Evolutionary conservation across 2,888 invertebrate genomes (phyloP).

Genomic region (Cremastobaeus sp.): DNA sequence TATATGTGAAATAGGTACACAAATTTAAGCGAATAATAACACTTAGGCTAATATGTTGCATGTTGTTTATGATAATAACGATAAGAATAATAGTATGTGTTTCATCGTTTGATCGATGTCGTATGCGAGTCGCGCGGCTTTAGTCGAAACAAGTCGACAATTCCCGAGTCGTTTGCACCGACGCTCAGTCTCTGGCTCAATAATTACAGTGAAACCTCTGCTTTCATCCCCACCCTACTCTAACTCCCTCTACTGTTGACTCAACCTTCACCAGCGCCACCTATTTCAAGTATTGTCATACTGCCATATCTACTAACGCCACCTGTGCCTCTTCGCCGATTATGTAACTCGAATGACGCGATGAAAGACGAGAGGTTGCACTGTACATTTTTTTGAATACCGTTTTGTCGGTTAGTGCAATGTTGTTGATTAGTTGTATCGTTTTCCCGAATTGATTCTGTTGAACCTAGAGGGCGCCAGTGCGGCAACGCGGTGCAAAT

Average conservation of each 20-base stretch:
- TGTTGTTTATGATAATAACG: constrained; percentile 77
- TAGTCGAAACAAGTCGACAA: constrained; percentile 21
- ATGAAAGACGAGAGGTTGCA: too few relatives aligned
- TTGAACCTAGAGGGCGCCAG: constrained; percentile 34
- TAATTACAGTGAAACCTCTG: neutral
- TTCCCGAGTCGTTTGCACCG: constrained; percentile 50
- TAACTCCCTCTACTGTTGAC: too few relatives aligned
- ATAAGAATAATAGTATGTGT: too few relatives aligned
- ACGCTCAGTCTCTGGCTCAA: constrained; percentile 16
- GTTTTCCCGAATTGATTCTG: constrained; percentile 41
- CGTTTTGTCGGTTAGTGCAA: constrained; percentile 53
- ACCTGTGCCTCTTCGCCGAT: too few relatives aligned
- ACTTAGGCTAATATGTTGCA: constrained; percentile 78
- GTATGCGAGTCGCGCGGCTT: constrained; percentile 70
- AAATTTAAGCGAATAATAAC: constrained; percentile 67
- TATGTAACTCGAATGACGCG: too few relatives aligned
- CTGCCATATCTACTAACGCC: too few relatives aligned
- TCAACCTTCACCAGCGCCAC: too few relatives aligned
- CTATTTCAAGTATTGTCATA: too few relatives aligned
- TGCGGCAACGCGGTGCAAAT: constrained; percentile 43
- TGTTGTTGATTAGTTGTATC: constrained; percentile 61
- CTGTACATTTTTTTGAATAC: constrained; percentile 20
- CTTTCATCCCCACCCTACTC: too few relatives aligned
- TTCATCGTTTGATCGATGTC: constrained; percentile 76
- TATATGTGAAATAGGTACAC: constrained; percentile 30